Evolutionary conservation across 2,888 invertebrate species (phyloP), one percentile per base, ranked within the genome.

Genomic region (Athrips mouffetella): DNA sequence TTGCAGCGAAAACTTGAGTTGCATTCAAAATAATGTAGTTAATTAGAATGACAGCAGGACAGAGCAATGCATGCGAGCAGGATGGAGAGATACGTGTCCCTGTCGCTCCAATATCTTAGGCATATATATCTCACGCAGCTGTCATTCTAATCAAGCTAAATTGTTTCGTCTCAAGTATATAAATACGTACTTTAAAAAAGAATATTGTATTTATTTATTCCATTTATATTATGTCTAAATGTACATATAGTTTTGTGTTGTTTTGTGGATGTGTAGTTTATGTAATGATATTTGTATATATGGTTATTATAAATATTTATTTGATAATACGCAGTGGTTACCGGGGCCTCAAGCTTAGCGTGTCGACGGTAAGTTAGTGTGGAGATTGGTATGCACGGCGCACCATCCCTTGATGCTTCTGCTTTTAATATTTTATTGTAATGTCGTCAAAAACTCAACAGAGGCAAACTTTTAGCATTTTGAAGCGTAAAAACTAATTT

Each of bases 291-390:
- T 42, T 30, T 48, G 44, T 31, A 25, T 50, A 45, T 51, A 33
- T 37, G 20, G 37, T 11, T 37, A 46, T 40, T 47, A 41, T 41
- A 41, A 27, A 27, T 41, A 41, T 37, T 37, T 37, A 37, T 37
- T 37, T 37, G 18, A 20, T n/a, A 21, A 21, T 20, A 10, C 37
- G 11, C 37, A 37, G 37, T 21, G 37, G 37, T 37, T 21, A 21
- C 37, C 20, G 37, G 37, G 37, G 35, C 20, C 15, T 37, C 21
- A 37, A 37, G 37, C 18, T 21, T 37, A 11, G 51, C 53, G 70
- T 67, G 66, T 66, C 53, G 67, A 64, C 72, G 75, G 76, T 77
- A 73, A 78, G 80, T 77, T 82, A 81, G 81, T 80, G 80, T 80
- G 80, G 76, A 57, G 21, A 23, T 33, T 15, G n/a, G n/a, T n/a